Conservation (phyloP, 2,113 vertebrate species). For the Galbula dea region DNA sequence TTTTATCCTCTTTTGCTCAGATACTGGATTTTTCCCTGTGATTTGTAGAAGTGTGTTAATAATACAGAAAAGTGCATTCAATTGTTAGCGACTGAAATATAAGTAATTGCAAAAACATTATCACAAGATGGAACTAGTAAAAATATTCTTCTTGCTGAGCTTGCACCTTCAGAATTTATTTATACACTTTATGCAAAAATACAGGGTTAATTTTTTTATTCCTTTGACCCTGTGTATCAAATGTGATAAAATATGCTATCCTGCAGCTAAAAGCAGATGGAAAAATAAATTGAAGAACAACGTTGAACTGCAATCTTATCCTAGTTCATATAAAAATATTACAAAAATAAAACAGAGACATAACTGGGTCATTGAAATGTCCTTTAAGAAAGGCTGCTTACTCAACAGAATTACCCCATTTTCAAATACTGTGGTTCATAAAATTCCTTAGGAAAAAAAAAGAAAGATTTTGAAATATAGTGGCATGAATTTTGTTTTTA, state of each 20-base stretch:
- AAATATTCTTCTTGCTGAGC: constrained; percentile 52
- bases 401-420: constrained; percentile 40
- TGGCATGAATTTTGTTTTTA: constrained; percentile 36
- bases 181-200: constrained; percentile 61
- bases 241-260: constrained; percentile 58
- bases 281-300: constrained; percentile 65
- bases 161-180: constrained; percentile 64
- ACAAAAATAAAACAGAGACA: constrained; percentile 69
- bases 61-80: constrained; percentile 1
- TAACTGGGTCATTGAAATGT: constrained; percentile 70
- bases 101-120: constrained; percentile 54
- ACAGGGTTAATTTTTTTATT: constrained; percentile 66
- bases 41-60: constrained; percentile 43
- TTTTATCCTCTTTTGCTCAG: constrained; percentile 42
- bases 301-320: constrained; percentile 55
- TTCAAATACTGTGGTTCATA: constrained; percentile 39
- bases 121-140: constrained; percentile 36
- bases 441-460: neutral
- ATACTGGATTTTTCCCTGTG: constrained; percentile 33
- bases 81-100: constrained; percentile 37
- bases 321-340: constrained; percentile 64
- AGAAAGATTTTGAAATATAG: neutral
- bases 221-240: constrained; percentile 58
- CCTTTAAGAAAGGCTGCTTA: constrained; percentile 58
- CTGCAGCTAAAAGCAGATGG: constrained; percentile 55